Conservation (phyloP, 2,113 vertebrate species). For the Alethe diademata region DNA sequence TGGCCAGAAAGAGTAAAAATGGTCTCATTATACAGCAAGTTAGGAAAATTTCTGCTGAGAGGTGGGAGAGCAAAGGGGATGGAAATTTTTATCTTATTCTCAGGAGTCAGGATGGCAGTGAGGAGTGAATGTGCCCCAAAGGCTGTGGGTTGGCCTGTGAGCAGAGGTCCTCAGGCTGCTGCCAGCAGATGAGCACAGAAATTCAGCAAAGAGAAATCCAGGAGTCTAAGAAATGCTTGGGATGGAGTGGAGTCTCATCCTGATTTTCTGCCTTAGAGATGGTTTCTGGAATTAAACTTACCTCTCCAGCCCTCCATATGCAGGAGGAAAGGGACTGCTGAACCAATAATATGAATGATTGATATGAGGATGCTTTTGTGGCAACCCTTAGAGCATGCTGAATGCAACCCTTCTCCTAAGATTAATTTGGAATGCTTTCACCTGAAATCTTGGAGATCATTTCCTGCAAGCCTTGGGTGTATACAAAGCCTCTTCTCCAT, state of each 20-base stretch:
- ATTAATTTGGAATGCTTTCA: slow-evolving; percentile 47
- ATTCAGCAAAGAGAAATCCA: neutral
- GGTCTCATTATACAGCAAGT: neutral
- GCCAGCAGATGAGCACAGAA: neutral
- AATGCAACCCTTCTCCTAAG: neutral
- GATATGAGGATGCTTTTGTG: neutral
- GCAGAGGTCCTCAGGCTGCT: neutral
- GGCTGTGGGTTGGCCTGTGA: neutral
- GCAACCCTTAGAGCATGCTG: neutral
- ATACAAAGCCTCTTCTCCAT: slow-evolving; percentile 17
- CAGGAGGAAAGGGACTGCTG: neutral
- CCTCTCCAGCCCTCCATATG: neutral
- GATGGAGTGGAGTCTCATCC: neutral
- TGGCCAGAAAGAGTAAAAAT: neutral
- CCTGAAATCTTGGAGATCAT: slow-evolving; percentile 21
- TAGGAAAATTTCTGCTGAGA: neutral
- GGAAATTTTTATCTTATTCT: neutral
- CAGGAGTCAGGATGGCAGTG: neutral
- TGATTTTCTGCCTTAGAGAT: neutral
- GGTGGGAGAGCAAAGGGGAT: neutral
- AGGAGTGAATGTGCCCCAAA: neutral
- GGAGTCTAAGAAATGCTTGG: neutral
- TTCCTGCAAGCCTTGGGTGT: neutral
- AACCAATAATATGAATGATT: neutral
- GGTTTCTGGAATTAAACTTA: neutral